Base-by-base conservation (phyloP, 1,140 invertebrate species). In the Branchinecta lindahli region DNA sequence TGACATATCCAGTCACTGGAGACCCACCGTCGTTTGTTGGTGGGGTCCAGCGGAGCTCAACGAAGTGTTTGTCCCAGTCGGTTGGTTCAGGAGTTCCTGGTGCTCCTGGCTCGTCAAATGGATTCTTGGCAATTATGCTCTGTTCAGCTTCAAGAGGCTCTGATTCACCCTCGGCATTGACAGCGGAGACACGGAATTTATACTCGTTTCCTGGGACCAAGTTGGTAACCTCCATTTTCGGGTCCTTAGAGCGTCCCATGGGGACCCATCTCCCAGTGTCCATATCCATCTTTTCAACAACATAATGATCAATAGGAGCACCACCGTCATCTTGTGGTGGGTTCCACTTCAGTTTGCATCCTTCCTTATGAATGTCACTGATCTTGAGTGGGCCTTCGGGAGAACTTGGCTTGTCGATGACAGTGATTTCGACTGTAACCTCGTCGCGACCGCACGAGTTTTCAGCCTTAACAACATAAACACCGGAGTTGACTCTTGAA, bases 81-180 rank as follows among this genome's bases (percentile, higher is more conserved):
- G 88, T 85, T 10, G 90, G 84, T 77, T 95, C 90, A 21, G 92
- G 92, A 71, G 87, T 86, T 65, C 90, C 90, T 71, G 93, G 92
- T 74, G 91, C 86, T 70, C 91, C 93, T 74, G 94, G 93, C 78
- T 92, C 90, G 80, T 96, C 92, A 78, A 92, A 99, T 75, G 94
- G 94, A 91, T 98, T 96, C 81, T 98, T 98, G 21, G 96, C 96
- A 73, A 96, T 84, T 71, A 96, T 92, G 18, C 89, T 86, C 72
- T 92, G 85, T 66, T 92, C 88, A 7, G 92, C 91, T 73, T 89
- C 87, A 61, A 98, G 80, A 15, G 94, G 93, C 76, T 95, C 92
- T 7, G 94, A 96, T 77, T 91, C 89, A 21, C 96, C 96, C 80
- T 97, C 92, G 69, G 89, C 86, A 78, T 98, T 98, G 5, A 97